Conservation (phyloP, 2,113 vertebrate genomes). For the Pogonocichla stellata region DNA sequence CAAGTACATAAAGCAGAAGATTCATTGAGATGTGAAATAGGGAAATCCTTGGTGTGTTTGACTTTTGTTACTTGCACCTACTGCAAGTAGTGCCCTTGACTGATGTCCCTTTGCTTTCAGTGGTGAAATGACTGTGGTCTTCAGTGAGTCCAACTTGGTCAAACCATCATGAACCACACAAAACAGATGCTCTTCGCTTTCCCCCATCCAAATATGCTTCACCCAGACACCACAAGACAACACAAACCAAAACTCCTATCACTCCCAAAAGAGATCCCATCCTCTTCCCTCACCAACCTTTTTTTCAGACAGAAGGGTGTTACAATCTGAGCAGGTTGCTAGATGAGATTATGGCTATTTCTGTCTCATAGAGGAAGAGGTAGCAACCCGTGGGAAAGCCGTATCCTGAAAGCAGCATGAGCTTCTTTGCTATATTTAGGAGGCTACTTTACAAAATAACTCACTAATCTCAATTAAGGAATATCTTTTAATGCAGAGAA, state of each 20-base stretch:
- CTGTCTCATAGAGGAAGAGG: background rate
- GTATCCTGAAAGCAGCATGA: background rate
- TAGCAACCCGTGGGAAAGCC: background rate
- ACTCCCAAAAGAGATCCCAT: background rate
- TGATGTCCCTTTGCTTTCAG: background rate
- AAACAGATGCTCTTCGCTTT: background rate
- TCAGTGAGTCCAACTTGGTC: background rate
- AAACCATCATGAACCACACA: background rate
- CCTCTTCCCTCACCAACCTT: background rate
- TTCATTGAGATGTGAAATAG: background rate
- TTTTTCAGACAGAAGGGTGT: background rate
- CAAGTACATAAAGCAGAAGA: background rate
- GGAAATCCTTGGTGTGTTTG: accelerated
- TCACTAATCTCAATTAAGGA: background rate
- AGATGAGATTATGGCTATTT: background rate
- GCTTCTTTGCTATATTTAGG: background rate
- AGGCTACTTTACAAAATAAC: background rate
- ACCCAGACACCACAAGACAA: background rate
- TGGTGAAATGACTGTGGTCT: background rate
- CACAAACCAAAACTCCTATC: background rate
- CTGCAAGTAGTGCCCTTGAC: background rate
- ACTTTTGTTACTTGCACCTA: background rate
- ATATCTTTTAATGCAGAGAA: background rate
- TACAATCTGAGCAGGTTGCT: background rate
- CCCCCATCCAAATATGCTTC: background rate